Evolutionary conservation across 2,113 vertebrate genomes (phyloP), one percentile per base, ranked within the genome.

Genomic region (Lophotis ruficrista): DNA sequence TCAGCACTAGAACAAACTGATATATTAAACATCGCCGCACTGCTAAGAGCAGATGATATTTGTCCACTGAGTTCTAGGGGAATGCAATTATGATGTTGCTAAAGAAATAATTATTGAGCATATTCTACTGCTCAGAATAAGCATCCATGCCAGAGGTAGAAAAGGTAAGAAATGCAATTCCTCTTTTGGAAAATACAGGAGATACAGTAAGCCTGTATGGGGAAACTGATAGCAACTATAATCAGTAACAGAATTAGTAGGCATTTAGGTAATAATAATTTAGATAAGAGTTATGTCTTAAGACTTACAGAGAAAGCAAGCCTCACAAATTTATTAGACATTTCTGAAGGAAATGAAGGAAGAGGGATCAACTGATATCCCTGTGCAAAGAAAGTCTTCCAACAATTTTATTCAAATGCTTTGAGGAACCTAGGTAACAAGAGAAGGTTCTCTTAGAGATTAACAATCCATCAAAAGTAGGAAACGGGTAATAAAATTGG

Each of bases 21-120:
- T 87, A 64, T 5, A 72, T 69, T 56, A 89, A 94, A 76, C 65
- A 48, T 14, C 56, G 48, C 33, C 77, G 89, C 68, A 87, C 56
- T 53, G 57, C 73, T 87, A 81, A 87, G 33, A 89, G 60, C 64
- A 93, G 94, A 96, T 65, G 54, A 80, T 62, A 73, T 62, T 90
- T 81, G 31, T 56, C 64, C 37, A 54, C 60, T 70, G 50, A 79
- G 51, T 78, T 94, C 73, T 66, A 87, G 54, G 22, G 35, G 51
- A 84, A 78, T 82, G 56, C 2, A 30, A 76, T 87, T 81, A 84
- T 31, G 65, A 78, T 79, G 65, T 62, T 87, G 73, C 38, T 91
- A 78, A 78, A 92, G 56, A 91, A 94, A 81, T 45, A 89, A 47
- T 38, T 75, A 43, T 20, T 68, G 43, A 87, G 22, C 35, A 37